Conservation (phyloP, 2,113 vertebrate species). For the Petrocephalus microphthalmus region DNA sequence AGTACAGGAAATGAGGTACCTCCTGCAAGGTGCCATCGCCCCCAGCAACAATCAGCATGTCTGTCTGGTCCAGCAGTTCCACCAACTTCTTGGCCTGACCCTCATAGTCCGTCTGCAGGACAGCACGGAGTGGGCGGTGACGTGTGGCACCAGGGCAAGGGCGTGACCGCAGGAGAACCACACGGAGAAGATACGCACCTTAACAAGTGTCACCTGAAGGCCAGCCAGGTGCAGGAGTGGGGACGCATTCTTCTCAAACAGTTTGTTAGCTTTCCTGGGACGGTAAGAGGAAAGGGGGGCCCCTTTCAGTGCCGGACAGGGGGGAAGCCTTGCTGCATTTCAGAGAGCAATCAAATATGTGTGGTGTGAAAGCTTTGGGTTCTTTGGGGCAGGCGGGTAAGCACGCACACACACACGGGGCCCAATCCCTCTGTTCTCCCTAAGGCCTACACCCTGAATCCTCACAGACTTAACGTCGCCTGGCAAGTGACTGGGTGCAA, state of each 20-base stretch:
- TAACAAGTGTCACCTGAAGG: slow-evolving; percentile 82
- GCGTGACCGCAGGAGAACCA: background rate
- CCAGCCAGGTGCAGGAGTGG: slow-evolving; percentile 93
- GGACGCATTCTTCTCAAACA: slow-evolving; percentile 96
- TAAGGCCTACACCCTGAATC: background rate
- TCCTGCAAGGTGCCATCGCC: slow-evolving; percentile 93
- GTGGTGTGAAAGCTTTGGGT: background rate
- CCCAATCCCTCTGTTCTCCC: background rate
- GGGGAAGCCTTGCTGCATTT: background rate
- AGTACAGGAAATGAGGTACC: slow-evolving; percentile 45
- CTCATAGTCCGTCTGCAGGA: slow-evolving; percentile 87
- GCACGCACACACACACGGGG: background rate
- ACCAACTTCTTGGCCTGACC: slow-evolving; percentile 94
- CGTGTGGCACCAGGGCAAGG: background rate
- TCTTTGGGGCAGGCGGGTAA: background rate
- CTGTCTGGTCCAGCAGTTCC: slow-evolving; percentile 84
- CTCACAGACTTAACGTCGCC: background rate
- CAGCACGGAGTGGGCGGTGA: background rate
- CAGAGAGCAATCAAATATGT: background rate
- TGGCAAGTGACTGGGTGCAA: background rate
- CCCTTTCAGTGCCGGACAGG: background rate
- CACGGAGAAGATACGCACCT: slow-evolving; percentile 60
- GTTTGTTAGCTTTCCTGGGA: slow-evolving; percentile 78
- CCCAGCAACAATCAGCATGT: slow-evolving; percentile 89
- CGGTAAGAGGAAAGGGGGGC: too few species aligned